Percentiles rank a stretch among this genome's conserved stretches.
These are phyloP conservation scores for Rhimphoctona megacephalus DNA, from an alignment of 2,888 invertebrate genomes.

Conservation along the genomic window DNA sequence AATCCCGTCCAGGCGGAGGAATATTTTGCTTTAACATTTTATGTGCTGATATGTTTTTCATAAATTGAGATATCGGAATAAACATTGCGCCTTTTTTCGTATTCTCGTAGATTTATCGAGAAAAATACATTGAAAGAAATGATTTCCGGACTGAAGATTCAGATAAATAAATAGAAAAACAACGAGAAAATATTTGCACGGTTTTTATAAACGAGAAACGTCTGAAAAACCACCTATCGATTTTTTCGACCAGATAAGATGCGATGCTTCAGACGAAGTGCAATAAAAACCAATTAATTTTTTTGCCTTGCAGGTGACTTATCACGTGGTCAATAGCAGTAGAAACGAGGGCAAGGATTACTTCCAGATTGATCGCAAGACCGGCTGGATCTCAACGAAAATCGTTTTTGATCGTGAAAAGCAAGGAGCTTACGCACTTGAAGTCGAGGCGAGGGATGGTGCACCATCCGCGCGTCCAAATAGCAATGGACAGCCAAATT, in stretches of 20 bases:
- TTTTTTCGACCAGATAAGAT: background rate
- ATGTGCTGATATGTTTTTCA: too few relatives aligned
- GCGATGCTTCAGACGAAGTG: background rate
- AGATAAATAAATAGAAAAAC: background rate
- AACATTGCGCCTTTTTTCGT: too few relatives aligned
- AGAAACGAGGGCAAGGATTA: constrained; percentile 97
- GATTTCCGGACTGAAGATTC: too few relatives aligned
- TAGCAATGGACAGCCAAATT: constrained; percentile 97
- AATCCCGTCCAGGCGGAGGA: too few relatives aligned
- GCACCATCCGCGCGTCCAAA: constrained; percentile 98
- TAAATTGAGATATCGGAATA: too few relatives aligned
- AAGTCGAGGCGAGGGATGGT: constrained; percentile 98
- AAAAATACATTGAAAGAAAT: too few relatives aligned
- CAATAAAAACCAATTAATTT: constrained; percentile 37
- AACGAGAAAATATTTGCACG: background rate
- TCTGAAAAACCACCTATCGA: background rate
- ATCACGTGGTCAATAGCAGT: constrained; percentile 96
- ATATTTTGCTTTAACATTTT: too few relatives aligned
- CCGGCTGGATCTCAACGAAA: constrained; percentile 98
- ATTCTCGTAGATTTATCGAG: too few relatives aligned
- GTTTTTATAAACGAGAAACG: background rate
- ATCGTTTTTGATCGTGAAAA: constrained; percentile 98
- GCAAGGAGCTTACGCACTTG: constrained; percentile 98
- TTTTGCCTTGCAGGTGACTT: constrained; percentile 90
- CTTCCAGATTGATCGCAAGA: constrained; percentile 98